phyloP scores from a whole-genome alignment of 2,797 vertebrate species.

The Steatocranus sp. region DNA sequence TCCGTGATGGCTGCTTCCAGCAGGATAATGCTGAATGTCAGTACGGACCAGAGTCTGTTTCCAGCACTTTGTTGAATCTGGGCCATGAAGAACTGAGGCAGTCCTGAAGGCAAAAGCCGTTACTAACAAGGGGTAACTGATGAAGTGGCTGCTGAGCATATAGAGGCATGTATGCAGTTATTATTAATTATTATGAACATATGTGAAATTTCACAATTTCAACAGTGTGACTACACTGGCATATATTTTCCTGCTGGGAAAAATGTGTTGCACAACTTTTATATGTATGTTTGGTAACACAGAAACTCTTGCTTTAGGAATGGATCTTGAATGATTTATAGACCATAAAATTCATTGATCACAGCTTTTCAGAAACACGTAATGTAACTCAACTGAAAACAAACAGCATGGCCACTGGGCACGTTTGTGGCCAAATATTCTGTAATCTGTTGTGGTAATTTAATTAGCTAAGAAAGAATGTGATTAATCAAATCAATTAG shows the following conservation, averaged over 20 bases:
- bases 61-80: not conserved
- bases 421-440: conserved; percentile 57
- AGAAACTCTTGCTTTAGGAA: conserved; percentile 1
- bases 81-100: not conserved
- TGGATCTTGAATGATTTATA: conserved; percentile 33
- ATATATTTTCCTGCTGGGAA: not conserved
- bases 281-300: not conserved
- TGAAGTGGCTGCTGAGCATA: not conserved
- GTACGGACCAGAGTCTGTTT: not conserved
- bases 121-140: not conserved
- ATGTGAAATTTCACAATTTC: conserved; percentile 23
- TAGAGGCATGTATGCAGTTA: not conserved
- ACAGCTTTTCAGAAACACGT: conserved; percentile 27
- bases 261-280: not conserved
- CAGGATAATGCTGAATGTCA: not conserved
- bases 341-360: conserved; percentile 50
- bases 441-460: conserved; percentile 71
- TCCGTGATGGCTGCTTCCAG: not conserved
- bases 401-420: conserved; percentile 32
- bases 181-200: conserved; percentile 4
- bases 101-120: not conserved
- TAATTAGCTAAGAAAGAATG: conserved; percentile 71
- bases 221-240: not conserved
- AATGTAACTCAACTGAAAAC: conserved; percentile 35
- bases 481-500: conserved; percentile 74